Conservation (phyloP, 1,140 invertebrate species). For the Lucilia cuprina region DNA sequence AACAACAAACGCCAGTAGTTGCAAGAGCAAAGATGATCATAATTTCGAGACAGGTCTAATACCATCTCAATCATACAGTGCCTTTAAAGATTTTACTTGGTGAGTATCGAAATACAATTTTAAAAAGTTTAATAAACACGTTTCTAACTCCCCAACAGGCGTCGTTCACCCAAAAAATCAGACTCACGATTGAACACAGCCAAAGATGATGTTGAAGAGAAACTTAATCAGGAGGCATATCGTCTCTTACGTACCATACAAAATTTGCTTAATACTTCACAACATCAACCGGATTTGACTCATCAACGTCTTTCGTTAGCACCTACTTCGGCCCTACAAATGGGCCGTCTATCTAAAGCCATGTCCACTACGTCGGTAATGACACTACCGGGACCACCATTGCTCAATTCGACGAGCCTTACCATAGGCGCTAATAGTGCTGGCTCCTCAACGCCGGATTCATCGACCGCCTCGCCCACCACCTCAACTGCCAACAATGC, state of each 20-base stretch:
- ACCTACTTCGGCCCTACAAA: neutral
- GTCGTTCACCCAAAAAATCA: slow-evolving; percentile 56
- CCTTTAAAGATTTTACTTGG: slow-evolving; percentile 66
- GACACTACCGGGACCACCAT: slow-evolving; percentile 42
- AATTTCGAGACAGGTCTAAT: slow-evolving; percentile 49
- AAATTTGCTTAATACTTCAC: slow-evolving; percentile 68
- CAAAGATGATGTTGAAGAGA: slow-evolving; percentile 67
- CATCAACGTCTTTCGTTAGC: slow-evolving; percentile 53
- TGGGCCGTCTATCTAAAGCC: slow-evolving; percentile 34
- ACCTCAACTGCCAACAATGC: neutral
- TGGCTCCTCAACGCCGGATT: neutral
- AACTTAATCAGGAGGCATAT: slow-evolving; percentile 73
- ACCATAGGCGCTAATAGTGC: slow-evolving; percentile 35
- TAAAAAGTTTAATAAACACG: neutral
- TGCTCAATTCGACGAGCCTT: slow-evolving; percentile 50
- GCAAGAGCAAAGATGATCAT: slow-evolving; percentile 50
- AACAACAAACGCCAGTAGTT: neutral
- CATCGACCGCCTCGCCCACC: slow-evolving; percentile 9
- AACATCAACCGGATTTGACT: slow-evolving; percentile 68
- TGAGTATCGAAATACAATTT: slow-evolving; percentile 42
- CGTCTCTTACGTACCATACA: slow-evolving; percentile 72
- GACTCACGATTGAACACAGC: slow-evolving; percentile 42
- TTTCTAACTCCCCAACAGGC: slow-evolving; percentile 43
- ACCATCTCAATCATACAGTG: slow-evolving; percentile 57
- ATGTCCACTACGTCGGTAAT: slow-evolving; percentile 44